These are phyloP conservation scores for Drosophila affinis DNA, from an alignment of 2,888 invertebrate species.

Conservation along the genomic window DNA sequence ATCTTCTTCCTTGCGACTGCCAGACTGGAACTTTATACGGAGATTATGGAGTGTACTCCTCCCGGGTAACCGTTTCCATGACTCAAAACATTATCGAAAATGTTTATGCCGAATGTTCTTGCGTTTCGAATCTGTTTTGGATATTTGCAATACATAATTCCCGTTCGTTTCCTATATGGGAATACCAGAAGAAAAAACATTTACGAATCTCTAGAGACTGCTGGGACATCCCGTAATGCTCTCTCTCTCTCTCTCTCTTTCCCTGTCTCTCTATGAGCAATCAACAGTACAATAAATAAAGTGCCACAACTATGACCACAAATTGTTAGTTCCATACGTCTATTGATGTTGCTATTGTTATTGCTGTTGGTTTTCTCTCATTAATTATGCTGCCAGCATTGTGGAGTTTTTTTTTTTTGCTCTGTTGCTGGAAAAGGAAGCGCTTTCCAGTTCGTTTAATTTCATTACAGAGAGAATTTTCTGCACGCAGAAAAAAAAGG, in stretches of 20 bases:
- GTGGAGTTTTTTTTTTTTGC: constrained; percentile 31
- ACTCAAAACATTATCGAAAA: too few relatives aligned
- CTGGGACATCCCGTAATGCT: background rate
- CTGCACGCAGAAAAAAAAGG: constrained; percentile 14
- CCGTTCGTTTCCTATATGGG: too few relatives aligned
- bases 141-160: too few relatives aligned
- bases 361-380: constrained; percentile 59
- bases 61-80: too few relatives aligned
- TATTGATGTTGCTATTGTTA: constrained; percentile 12
- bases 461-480: constrained; percentile 68
- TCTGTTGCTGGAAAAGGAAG: constrained; percentile 63
- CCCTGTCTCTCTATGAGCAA: background rate
- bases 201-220: background rate
- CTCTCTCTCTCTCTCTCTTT: background rate
- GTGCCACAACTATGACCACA: background rate
- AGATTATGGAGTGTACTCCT: too few relatives aligned
- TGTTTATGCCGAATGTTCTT: too few relatives aligned
- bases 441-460: constrained; percentile 74
- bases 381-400: constrained; percentile 66
- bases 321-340: constrained; percentile 10
- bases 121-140: too few relatives aligned
- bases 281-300: constrained; percentile 1
- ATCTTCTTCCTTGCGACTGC: too few relatives aligned
- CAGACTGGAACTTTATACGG: too few relatives aligned
- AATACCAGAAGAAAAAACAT: too few relatives aligned